Conservation (phyloP, 2,888 invertebrate species). For the Frankliniella intonsa region DNA sequence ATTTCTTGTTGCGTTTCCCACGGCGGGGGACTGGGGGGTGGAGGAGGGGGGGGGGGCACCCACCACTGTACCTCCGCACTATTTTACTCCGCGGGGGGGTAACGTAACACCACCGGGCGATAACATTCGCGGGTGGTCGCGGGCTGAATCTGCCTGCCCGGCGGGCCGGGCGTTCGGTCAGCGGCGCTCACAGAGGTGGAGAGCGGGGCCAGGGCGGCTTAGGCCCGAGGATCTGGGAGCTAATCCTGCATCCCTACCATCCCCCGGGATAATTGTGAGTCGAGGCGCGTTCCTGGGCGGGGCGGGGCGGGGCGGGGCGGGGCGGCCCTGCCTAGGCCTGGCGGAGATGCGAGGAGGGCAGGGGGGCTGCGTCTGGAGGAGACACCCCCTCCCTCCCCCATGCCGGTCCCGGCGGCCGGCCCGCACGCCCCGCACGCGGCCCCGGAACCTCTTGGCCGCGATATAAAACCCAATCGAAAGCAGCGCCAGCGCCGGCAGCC, state of each 20-base stretch:
- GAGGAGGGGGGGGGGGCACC: no score
- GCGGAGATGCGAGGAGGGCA: background rate
- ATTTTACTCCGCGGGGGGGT: background rate
- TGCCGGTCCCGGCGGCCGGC: no score
- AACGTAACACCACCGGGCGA: no score
- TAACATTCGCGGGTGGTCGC: no score
- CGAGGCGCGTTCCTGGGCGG: background rate
- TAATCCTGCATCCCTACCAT: constrained; percentile 21
- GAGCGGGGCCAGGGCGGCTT: background rate
- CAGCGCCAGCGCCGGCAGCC: no score
- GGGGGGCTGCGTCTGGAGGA: background rate
- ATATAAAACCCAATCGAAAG: no score
- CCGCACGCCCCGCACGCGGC: no score
- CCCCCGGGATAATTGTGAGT: constrained; percentile 15
- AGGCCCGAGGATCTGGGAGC: background rate
- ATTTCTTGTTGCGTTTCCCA: no score
- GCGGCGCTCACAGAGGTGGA: background rate
- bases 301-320: background rate
- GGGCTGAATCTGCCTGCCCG: no score
- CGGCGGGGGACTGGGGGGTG: no score
- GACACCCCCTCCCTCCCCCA: background rate
- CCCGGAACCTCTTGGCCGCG: no score
- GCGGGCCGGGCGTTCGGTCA: no score
- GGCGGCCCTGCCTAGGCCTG: background rate
- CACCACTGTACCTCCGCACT: background rate